A percentile compares a stretch with the other conserved stretches of the same genome.
phyloP scores from a whole-genome alignment of 2,797 vertebrate species.

The Botia almorhae region DNA sequence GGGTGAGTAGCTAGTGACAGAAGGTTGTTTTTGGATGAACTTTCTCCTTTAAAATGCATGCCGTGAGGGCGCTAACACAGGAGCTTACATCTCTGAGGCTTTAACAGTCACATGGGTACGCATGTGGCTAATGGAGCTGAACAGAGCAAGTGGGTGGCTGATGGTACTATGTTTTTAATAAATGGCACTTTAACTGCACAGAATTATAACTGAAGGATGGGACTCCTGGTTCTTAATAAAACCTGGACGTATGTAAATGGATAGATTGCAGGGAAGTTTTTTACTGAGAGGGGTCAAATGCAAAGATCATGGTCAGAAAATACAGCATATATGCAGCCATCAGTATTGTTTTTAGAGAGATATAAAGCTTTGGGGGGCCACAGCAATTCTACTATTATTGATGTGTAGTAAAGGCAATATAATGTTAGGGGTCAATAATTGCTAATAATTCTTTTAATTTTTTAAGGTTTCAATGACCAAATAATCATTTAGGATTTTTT shows the following conservation, averaged over 20 bases:
- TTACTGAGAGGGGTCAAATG: neutral
- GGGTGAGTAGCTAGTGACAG: neutral
- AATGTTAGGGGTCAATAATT: too few species aligned
- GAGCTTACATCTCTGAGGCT: constrained; percentile 8
- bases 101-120: neutral
- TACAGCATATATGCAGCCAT: neutral
- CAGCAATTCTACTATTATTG: too few species aligned
- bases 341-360: neutral
- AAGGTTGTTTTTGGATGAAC: neutral
- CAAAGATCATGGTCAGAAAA: neutral
- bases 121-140: constrained; percentile 37
- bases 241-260: constrained; percentile 5
- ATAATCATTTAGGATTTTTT: too few species aligned
- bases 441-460: too few species aligned
- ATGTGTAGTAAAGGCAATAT: too few species aligned
- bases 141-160: constrained; percentile 46
- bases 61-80: constrained; percentile 1
- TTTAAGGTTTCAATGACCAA: too few species aligned
- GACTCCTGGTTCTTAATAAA: constrained; percentile 25
- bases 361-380: too few species aligned
- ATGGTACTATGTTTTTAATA: constrained; percentile 43
- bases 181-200: neutral
- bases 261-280: neutral
- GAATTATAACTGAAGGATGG: neutral
- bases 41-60: neutral